Evolutionary conservation across 2,797 vertebrate species (phyloP).

Genomic region (Esox masquinongy): DNA sequence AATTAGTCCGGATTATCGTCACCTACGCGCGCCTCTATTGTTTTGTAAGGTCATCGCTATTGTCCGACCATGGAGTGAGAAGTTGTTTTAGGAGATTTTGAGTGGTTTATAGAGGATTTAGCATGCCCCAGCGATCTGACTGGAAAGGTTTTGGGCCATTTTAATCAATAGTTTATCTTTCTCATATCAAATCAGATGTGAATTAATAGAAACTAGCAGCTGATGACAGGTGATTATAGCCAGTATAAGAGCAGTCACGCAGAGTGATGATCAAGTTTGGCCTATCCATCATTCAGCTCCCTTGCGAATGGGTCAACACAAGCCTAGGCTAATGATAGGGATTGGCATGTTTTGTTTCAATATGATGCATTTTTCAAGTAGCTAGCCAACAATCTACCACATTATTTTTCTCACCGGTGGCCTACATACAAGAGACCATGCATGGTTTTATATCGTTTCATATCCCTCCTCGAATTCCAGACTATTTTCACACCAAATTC

Average conservation of each 20-base stretch:
- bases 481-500: constrained; percentile 69
- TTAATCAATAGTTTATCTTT: constrained; percentile 46
- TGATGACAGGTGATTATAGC: neutral
- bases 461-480: constrained; percentile 60
- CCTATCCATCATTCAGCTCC: neutral
- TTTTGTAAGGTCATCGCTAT: constrained; percentile 38
- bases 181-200: constrained; percentile 43
- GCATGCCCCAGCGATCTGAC: constrained; percentile 42
- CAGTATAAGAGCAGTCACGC: neutral
- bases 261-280: neutral
- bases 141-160: constrained; percentile 29
- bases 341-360: neutral
- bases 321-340: neutral
- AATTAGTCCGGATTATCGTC: constrained; percentile 80
- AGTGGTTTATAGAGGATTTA: constrained; percentile 66
- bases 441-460: constrained; percentile 22
- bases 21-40: constrained; percentile 57
- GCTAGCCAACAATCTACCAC: neutral
- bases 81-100: constrained; percentile 64
- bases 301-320: neutral
- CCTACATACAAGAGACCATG: neutral
- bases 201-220: constrained; percentile 14
- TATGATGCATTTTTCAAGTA: neutral
- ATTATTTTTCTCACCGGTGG: neutral
- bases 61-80: constrained; percentile 61